Base-by-base conservation (phyloP, 2,113 vertebrate species). In the Callopanchax toddi region DNA sequence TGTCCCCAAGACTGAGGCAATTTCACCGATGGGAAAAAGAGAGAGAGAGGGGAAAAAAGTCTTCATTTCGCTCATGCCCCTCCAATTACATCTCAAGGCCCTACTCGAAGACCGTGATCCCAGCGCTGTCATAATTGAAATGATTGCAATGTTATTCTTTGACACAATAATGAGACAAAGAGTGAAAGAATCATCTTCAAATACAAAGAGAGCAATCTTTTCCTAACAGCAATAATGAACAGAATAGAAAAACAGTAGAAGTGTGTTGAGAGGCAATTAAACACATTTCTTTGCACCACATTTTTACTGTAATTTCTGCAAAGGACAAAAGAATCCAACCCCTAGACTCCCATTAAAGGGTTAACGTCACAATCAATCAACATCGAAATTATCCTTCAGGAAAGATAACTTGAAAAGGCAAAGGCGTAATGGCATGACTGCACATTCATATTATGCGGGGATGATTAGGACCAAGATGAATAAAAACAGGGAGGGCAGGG, bases 1-100 rank as follows among this genome's bases (percentile, higher is more conserved):
- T 75, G 75, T 81, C 79, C 78, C 78, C 74, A 81, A 82, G 84
- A 87, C 79, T 78, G 75, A 76, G 73, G 79, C 74, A 83, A 86
- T 88, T 87, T 84, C 73, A 70, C 66, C 76, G 59, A 63, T 32
- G 71, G 77, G 18, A 21, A 11, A 18, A 48, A 48, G 6, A 43
- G 18, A 8, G 17, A 43, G 15, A 5, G 13, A 16, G 2, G 22
- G 17, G 22, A 73, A 79, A 85, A 78, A 85, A 66, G 69, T 49
- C 54, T 71, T 75, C 69, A 32, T 67, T 72, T 75, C 12, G 25
- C 42, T 62, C 22, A 6, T 71, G 76, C 78, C 67, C 84, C 79
- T 76, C 67, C 79, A 86, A 87, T 88, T 84, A 83, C 71, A 74
- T 83, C 74, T 86, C 78, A 75, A 72, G 82, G 84, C 74, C 74